Evolutionary conservation across 2,797 vertebrate species (phyloP), one percentile per base, ranked within the genome.

Genomic region (Acanthornis magna): DNA sequence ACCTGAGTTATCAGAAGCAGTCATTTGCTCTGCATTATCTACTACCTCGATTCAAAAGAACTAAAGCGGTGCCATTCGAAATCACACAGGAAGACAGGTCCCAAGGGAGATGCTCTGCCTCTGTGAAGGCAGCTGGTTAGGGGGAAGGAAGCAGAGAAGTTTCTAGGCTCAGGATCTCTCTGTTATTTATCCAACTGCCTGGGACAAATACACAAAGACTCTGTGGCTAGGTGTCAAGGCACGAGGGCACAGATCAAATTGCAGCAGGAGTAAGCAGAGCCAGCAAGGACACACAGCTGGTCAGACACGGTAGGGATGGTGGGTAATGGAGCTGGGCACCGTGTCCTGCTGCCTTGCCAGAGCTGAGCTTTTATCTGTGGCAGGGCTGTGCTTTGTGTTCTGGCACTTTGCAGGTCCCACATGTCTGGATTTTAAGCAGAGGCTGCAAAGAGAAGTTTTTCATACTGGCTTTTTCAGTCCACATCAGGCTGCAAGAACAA

Each of bases 1-100:
- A 91, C 70, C 66, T 70, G 70, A 86, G 88, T 81, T 95, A 84
- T 76, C 93, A 95, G 83, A 93, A 94, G 88, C 62, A 78, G 63
- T 75, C 72, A 76, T 89, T 95, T 95, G 67, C 85, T 81, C 73
- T 78, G 76, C 55, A 38, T 94, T 91, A 88, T 70, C 90, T 67
- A 13, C 60, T 79, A 30, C 47, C 62, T 73, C 3, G 0, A 73
- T 53, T 94, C 80, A 88, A 93, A 92, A 66, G 70, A 58, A 76
- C 90, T 79, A 20, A 93, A 88, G 77, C 61, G 3, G 23, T 70
- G 80, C 40, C 62, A 13, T 48, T 76, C 2, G 1, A 55, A 79
- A 70, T 72, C 80, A 26, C 19, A 9, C 38, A 48, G 58, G 79
- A 90, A 86, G 70, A 19, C 45, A n/a, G 74, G 53, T 58, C 81